These are phyloP conservation scores for Anastrepha ludens DNA, from an alignment of 1,140 invertebrate genomes.

Conservation along the genomic window DNA sequence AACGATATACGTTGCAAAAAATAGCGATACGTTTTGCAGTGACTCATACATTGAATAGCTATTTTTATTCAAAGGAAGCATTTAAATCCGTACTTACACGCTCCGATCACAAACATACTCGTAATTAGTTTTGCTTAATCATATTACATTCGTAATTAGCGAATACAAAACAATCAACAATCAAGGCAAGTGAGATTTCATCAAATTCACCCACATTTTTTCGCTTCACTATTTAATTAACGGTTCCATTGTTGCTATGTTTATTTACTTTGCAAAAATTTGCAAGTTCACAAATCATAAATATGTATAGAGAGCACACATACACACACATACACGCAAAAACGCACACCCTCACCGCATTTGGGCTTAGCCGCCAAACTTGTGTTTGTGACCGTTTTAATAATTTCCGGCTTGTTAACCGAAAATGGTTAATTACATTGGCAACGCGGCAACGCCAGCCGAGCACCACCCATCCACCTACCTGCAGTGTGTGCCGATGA, in stretches of 20 bases:
- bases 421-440: constrained; percentile 52
- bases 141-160: too few species aligned
- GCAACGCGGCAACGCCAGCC: not conserved
- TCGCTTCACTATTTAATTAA: constrained; percentile 6
- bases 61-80: too few species aligned
- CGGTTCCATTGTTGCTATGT: not conserved
- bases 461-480: constrained; percentile 35
- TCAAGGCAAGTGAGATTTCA: constrained; percentile 25
- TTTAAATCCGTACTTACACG: too few species aligned
- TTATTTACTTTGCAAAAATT: constrained; percentile 31
- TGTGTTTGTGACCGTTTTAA: not conserved
- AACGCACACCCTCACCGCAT: not conserved
- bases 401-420: constrained; percentile 45
- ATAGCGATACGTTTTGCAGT: too few species aligned
- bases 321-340: not conserved
- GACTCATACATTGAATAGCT: too few species aligned
- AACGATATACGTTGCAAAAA: too few species aligned
- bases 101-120: too few species aligned
- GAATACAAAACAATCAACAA: not conserved
- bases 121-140: too few species aligned
- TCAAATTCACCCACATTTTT: not conserved
- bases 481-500: not conserved
- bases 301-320: not conserved
- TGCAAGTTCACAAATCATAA: constrained; percentile 11
- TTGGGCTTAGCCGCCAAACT: not conserved